A percentile compares a stretch with the other conserved stretches of the same genome.
These are phyloP conservation scores for Ormyrus pomaceus DNA, from an alignment of 2,888 invertebrate genomes.

Conservation along the genomic window DNA sequence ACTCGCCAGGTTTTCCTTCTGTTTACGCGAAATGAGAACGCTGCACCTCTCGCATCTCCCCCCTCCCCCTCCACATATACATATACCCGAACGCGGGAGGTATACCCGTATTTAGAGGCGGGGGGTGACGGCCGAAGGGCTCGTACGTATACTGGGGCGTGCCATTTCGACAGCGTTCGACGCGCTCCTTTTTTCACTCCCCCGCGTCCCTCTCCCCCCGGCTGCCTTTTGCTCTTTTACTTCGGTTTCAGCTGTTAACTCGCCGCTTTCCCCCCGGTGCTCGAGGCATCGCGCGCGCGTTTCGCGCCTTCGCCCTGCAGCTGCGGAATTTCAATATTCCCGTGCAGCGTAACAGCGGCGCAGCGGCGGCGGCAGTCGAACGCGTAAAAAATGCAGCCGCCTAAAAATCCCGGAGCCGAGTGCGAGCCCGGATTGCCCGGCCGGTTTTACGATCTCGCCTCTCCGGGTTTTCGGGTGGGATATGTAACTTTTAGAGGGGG, in stretches of 20 bases:
- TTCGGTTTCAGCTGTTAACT: conserved; percentile 28
- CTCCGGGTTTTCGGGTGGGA: too few relatives aligned
- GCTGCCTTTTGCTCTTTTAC: background rate
- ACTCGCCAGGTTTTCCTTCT: conserved; percentile 50
- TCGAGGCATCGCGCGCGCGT: background rate
- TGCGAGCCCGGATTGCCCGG: background rate
- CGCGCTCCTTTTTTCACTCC: background rate
- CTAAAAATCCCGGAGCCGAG: conserved; percentile 14
- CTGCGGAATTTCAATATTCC: conserved; percentile 62
- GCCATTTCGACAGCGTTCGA: background rate
- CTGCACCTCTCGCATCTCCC: background rate
- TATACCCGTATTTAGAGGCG: background rate
- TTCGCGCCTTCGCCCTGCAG: conserved; percentile 20
- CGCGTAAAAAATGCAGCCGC: conserved; percentile 26
- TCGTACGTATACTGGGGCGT: background rate
- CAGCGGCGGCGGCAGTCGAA: conserved; percentile 3
- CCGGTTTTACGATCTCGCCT: background rate
- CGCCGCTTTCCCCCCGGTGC: background rate
- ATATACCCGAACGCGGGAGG: background rate
- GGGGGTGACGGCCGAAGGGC: conserved; percentile 1
- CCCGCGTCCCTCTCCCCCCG: background rate
- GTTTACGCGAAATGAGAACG: conserved; percentile 49
- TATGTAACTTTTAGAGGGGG: too few relatives aligned
- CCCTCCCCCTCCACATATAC: background rate
- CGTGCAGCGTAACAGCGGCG: too few relatives aligned